Evolutionary conservation across 1,140 invertebrate genomes (phyloP).

Genomic region (Argopecten irradians): DNA sequence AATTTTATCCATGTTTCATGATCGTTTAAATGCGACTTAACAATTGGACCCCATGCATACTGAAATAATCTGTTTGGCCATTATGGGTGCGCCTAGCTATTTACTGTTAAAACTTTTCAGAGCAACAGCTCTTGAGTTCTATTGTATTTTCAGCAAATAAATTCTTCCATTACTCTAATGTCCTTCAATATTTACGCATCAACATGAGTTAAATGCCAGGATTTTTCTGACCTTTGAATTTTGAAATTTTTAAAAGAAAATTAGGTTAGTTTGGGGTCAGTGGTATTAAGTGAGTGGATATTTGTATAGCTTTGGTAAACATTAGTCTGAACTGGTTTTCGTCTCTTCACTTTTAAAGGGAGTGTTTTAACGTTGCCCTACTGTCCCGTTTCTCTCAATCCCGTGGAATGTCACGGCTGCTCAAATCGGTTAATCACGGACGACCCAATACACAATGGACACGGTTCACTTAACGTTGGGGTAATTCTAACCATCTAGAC

Average conservation of each 20-base stretch:
- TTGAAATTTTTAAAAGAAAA: background rate
- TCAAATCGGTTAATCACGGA: background rate
- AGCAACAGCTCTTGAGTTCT: background rate
- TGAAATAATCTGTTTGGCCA: background rate
- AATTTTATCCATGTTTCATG: background rate
- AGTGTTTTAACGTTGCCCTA: no score
- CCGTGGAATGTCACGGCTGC: background rate
- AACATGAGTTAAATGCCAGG: background rate
- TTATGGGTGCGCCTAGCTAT: background rate
- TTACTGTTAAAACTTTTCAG: background rate
- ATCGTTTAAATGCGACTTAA: background rate
- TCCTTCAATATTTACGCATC: background rate
- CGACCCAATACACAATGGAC: background rate
- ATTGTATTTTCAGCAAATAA: background rate
- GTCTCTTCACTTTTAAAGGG: background rate
- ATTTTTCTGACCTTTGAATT: background rate
- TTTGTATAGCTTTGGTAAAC: background rate
- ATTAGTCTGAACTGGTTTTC: background rate
- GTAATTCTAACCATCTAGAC: background rate
- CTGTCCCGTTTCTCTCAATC: background rate
- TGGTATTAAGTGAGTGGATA: background rate
- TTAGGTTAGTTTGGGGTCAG: background rate
- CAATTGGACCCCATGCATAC: background rate
- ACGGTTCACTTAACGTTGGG: background rate
- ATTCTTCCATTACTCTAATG: background rate